phyloP scores from a whole-genome alignment of 1,140 invertebrate species.

The Sycophaga agraensis region DNA sequence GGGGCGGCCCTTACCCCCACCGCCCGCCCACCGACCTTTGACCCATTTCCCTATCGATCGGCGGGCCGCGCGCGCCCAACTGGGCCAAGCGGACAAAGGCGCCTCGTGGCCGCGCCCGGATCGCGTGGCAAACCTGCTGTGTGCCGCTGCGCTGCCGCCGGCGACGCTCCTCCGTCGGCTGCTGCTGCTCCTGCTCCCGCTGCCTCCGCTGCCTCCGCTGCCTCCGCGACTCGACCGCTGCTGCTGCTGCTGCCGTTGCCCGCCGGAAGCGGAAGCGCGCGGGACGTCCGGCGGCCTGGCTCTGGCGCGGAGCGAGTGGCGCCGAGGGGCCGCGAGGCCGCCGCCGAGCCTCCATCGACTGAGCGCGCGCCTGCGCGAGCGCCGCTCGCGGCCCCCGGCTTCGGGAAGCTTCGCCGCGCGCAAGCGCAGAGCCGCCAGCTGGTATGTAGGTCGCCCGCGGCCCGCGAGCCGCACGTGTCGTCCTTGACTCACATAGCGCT shows the following conservation, averaged over 20 bases:
- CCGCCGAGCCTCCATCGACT: not conserved
- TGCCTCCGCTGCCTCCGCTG: too few relatives aligned
- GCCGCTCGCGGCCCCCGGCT: conserved; percentile 40
- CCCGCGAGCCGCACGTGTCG: conserved; percentile 59
- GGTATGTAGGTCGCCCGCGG: conserved; percentile 50
- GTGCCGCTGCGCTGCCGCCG: too few relatives aligned
- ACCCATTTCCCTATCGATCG: too few relatives aligned
- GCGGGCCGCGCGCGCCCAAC: too few relatives aligned
- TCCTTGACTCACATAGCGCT: conserved; percentile 62
- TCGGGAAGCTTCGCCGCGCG: conserved; percentile 48
- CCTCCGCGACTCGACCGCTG: too few relatives aligned
- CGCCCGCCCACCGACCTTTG: too few relatives aligned
- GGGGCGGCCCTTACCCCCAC: too few relatives aligned
- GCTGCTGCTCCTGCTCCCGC: too few relatives aligned
- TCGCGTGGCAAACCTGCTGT: too few relatives aligned
- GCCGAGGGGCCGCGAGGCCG: not conserved
- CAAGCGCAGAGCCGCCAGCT: conserved; percentile 35
- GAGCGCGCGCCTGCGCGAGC: conserved; percentile 21
- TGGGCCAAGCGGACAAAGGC: too few relatives aligned
- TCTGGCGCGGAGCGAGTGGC: not conserved
- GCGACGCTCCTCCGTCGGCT: too few relatives aligned
- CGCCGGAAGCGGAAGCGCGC: not conserved
- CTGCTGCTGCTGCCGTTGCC: not conserved
- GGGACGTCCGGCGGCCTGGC: not conserved
- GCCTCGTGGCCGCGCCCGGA: too few relatives aligned